These are phyloP conservation scores for Panthera tigris DNA, from an alignment of 2,113 vertebrate species.

Conservation along the genomic window DNA sequence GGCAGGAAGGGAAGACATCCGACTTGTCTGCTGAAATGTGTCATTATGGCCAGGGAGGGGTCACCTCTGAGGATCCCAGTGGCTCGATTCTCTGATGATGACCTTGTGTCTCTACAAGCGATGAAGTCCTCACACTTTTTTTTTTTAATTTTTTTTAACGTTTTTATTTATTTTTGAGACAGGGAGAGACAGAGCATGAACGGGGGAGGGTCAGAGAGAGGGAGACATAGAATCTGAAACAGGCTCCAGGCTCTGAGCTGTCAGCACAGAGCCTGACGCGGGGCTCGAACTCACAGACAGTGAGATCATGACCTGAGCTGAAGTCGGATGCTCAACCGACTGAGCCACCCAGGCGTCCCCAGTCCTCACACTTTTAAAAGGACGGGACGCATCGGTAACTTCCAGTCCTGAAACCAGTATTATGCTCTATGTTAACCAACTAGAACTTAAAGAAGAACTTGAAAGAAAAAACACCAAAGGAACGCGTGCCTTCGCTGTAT, in stretches of 20 bases:
- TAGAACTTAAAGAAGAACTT: not conserved
- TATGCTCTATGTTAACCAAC: not conserved
- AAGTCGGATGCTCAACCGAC: no score
- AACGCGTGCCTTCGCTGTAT: rapidly evolving
- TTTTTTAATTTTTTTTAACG: no score
- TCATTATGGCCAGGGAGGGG: not conserved
- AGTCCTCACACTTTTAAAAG: not conserved
- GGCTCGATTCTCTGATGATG: rapidly evolving
- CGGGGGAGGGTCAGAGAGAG: no score
- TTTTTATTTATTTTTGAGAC: no score
- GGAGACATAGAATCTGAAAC: no score
- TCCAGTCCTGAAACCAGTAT: not conserved
- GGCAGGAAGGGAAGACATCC: not conserved
- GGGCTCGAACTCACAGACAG: no score
- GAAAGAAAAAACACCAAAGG: not conserved
- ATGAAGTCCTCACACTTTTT: not conserved
- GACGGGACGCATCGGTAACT: not conserved
- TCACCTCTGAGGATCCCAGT: not conserved
- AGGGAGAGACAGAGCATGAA: no score
- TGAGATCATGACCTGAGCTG: no score
- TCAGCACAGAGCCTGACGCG: no score
- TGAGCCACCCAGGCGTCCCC: no score
- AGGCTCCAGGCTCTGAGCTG: no score
- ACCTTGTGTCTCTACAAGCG: not conserved
- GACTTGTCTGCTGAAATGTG: not conserved